A percentile compares a stretch with the other conserved stretches of the same genome.
Evolutionary conservation across 1,140 invertebrate genomes (phyloP).

Genomic region (Dinoponera quadriceps): DNA sequence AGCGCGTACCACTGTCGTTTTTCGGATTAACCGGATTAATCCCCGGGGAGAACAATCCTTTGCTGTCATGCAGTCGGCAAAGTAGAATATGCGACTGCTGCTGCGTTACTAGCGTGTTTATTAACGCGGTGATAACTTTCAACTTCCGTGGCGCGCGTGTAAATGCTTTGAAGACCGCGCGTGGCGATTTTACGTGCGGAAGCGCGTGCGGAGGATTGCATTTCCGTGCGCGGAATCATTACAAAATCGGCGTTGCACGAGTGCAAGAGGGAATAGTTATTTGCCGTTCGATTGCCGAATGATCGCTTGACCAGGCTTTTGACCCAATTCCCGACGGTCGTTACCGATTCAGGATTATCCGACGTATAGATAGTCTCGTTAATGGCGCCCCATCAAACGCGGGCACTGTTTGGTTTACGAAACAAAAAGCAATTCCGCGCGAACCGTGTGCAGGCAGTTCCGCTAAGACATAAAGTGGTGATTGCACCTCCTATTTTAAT

Average conservation of each 20-base stretch:
- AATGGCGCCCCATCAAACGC: conserved; percentile 59
- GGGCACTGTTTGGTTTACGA: conserved; percentile 19
- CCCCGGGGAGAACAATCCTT: not conserved
- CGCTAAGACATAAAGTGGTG: conserved; percentile 5
- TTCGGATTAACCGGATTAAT: conserved; percentile 8
- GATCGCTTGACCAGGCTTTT: conserved; percentile 57
- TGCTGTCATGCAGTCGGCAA: conserved; percentile 9
- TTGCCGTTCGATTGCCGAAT: conserved; percentile 64
- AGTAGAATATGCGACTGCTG: conserved; percentile 8
- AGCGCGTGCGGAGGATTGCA: conserved; percentile 44
- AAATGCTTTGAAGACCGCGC: conserved; percentile 40
- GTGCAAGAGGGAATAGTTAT: conserved; percentile 60
- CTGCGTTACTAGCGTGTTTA: not conserved
- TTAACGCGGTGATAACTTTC: conserved; percentile 34
- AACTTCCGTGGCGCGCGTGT: not conserved
- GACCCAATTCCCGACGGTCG: conserved; percentile 63
- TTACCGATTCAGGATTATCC: conserved; percentile 72
- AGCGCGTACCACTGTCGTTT: not conserved
- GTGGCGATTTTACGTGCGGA: conserved; percentile 25
- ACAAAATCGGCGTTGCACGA: conserved; percentile 33
- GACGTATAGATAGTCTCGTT: conserved; percentile 58
- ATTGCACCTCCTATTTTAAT: conserved; percentile 16
- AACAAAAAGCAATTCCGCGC: conserved; percentile 28
- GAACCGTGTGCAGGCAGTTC: not conserved
- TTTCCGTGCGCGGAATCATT: conserved; percentile 39